phyloP scores from a whole-genome alignment of 2,113 vertebrate genomes.

The Telmatochromis bifrenatus region DNA sequence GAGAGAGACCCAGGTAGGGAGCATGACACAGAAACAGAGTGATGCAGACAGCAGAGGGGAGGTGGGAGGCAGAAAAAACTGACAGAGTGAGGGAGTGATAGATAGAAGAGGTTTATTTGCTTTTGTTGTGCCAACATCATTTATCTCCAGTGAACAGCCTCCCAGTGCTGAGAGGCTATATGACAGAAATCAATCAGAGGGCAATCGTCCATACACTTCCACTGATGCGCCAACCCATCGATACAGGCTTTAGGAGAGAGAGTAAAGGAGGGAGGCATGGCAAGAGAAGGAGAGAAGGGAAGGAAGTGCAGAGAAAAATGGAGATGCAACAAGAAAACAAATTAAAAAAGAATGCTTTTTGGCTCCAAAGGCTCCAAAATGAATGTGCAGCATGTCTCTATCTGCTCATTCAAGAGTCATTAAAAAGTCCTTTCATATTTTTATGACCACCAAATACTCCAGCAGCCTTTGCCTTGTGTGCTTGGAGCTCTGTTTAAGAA shows the following conservation, averaged over 20 bases:
- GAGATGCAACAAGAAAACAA: not conserved
- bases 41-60: not conserved
- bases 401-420: not conserved
- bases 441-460: not conserved
- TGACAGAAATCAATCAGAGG: slow-evolving; percentile 66
- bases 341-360: not conserved
- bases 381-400: not conserved
- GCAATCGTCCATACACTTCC: slow-evolving; percentile 54
- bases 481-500: not conserved
- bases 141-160: slow-evolving; percentile 53
- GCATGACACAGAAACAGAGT: not conserved
- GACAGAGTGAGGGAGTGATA: slow-evolving; percentile 18
- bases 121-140: slow-evolving; percentile 53
- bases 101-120: slow-evolving; percentile 50
- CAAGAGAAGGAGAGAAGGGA: not conserved
- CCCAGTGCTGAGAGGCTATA: slow-evolving; percentile 35
- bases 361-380: not conserved
- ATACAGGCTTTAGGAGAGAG: slow-evolving; percentile 20
- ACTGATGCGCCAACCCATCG: slow-evolving; percentile 32
- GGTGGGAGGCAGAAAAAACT: not conserved
- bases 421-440: not conserved
- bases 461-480: not conserved
- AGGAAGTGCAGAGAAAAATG: not conserved
- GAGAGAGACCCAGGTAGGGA: not conserved
- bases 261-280: not conserved